Evolutionary conservation across 1,140 invertebrate genomes (phyloP).

Genomic region (Acromyrmex heyeri): DNA sequence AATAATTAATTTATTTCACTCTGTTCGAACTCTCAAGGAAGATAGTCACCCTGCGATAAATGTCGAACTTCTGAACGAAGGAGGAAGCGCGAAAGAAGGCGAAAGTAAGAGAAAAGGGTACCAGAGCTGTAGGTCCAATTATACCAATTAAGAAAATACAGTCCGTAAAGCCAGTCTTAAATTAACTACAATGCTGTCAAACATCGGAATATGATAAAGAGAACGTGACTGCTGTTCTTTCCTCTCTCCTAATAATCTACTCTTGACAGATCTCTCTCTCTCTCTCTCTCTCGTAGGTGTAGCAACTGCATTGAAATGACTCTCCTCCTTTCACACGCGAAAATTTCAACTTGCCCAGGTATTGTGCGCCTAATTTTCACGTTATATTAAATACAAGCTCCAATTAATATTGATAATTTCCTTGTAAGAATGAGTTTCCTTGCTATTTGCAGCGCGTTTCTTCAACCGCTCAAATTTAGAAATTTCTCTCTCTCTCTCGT

Average conservation of each 20-base stretch:
- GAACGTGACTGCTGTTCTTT: conserved; percentile 27
- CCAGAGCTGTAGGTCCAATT: conserved; percentile 26
- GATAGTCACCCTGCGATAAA: neutral
- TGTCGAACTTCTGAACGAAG: neutral
- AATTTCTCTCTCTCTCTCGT: neutral
- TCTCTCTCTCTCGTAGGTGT: neutral
- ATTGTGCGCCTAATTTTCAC: too few relatives aligned
- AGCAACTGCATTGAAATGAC: conserved; percentile 1
- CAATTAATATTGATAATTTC: neutral
- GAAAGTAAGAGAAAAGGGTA: neutral
- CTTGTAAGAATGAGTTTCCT: neutral
- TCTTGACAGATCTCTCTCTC: conserved; percentile 9
- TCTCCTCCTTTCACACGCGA: neutral
- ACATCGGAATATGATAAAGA: conserved; percentile 69
- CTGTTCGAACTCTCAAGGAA: too few relatives aligned
- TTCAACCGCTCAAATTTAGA: neutral
- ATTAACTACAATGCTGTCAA: conserved; percentile 52
- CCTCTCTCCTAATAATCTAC: neutral
- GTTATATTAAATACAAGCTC: too few relatives aligned
- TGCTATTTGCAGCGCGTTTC: neutral
- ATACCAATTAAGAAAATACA: conserved; percentile 67
- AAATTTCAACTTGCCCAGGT: neutral
- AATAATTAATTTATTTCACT: neutral
- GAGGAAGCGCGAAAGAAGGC: neutral
- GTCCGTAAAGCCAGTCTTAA: conserved; percentile 65